These are phyloP conservation scores for Drosophila lacicola DNA, from an alignment of 2,888 invertebrate genomes.

Conservation along the genomic window DNA sequence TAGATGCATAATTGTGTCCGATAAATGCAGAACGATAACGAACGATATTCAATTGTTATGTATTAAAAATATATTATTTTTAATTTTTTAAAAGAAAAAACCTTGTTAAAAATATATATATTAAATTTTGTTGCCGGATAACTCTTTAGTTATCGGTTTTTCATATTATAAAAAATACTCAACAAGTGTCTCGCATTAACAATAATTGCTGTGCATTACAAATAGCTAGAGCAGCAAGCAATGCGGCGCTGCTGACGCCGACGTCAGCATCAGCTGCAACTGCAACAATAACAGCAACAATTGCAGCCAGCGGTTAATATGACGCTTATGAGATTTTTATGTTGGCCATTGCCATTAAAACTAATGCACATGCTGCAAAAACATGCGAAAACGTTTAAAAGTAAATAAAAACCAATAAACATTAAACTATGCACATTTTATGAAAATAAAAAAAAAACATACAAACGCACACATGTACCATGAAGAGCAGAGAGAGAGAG, in stretches of 20 bases:
- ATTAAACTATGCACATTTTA: slow-evolving; percentile 27
- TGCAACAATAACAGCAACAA: slow-evolving; percentile 2
- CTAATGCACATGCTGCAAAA: slow-evolving; percentile 53
- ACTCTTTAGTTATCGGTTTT: background rate
- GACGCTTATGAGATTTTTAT: slow-evolving; percentile 57
- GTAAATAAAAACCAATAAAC: slow-evolving; percentile 50
- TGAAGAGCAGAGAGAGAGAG: slow-evolving; percentile 10
- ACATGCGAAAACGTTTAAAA: slow-evolving; percentile 66
- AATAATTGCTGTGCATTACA: slow-evolving; percentile 1
- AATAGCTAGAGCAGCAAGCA: slow-evolving; percentile 4
- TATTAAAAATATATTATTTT: no score
- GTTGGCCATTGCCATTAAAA: slow-evolving; percentile 58
- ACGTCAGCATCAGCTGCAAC: background rate
- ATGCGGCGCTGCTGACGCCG: background rate
- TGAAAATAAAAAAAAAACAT: slow-evolving; percentile 10
- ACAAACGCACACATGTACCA: slow-evolving; percentile 1
- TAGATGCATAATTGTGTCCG: no score
- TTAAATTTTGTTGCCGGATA: background rate
- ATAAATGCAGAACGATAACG: no score
- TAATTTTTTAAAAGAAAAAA: no score
- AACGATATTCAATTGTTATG: no score
- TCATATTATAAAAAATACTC: background rate
- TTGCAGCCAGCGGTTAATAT: slow-evolving; percentile 21
- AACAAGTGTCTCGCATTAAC: slow-evolving; percentile 22
- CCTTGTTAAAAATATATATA: no score